Base-by-base conservation (phyloP, 2,888 invertebrate species). In the Steinernema scapterisci region DNA sequence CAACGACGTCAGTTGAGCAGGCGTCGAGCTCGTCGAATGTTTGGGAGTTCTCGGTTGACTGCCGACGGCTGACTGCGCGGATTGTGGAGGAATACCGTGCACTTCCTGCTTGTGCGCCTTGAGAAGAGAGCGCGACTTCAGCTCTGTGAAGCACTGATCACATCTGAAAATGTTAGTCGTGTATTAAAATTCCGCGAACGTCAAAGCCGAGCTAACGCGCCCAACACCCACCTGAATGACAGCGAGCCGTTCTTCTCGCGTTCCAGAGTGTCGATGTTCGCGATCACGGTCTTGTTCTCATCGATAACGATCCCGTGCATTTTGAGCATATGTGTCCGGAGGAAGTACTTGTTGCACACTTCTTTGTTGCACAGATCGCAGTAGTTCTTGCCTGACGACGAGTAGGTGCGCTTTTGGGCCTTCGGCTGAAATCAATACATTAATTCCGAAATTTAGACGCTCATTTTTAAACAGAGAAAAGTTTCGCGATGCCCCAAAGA, bases 291-390 rank as follows among this genome's bases (percentile, higher is more conserved):
- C 78, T 88, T 88, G 80, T 87, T 87, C 79, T 88, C 88, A 77
- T 88, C 88, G 74, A 88, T 88, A 16, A 86, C 88, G 72, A 90
- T 88, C 75, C 89, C 89, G 84, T 90, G 99, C 94, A 99, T 97
- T 88, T 86, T 86, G 45, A 86, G 83, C 86, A 86, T 86, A 90
- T 99, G 99, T 0, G 97, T 97, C 88, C 97, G 95, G 93, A 99
- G 94, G 89, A 99, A 99, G 89, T 99, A 99, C 89, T 99, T 99
- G 90, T 99, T 99, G 90, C 97, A 99, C 83, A 99, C 97, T 74
- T 86, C 86, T 76, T 88, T 88, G 71, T 88, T 86, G 81, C 88
- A 88, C 56, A 88, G 80, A 76, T 88, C 88, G 76, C 88, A 88
- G 77, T 82, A 88, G 76, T 87, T 87, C 75, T 86, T 85, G 71